These are phyloP conservation scores for Microtus montanus DNA, from an alignment of 2,113 vertebrate species.

Conservation along the genomic window DNA sequence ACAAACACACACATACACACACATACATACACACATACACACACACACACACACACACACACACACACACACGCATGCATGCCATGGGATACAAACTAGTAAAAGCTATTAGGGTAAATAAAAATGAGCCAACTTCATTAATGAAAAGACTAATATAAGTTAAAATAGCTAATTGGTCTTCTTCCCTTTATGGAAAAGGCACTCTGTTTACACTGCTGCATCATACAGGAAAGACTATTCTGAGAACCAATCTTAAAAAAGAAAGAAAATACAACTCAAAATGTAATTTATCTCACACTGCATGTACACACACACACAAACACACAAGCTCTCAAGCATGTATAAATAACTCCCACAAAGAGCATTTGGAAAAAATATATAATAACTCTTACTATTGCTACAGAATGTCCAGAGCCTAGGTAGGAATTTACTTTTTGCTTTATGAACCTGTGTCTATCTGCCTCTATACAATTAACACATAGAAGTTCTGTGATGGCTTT, in stretches of 20 bases:
- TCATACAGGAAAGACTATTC: not conserved
- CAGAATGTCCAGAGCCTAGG: not conserved
- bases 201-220: not conserved
- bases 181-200: not conserved
- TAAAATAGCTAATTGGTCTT: not conserved
- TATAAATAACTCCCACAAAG: not conserved
- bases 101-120: not conserved
- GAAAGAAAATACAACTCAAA: not conserved
- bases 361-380: constrained; percentile 39
- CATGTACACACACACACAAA: too few relatives aligned
- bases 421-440: not conserved
- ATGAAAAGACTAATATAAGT: constrained; percentile 1
- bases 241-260: not conserved
- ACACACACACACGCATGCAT: too few relatives aligned
- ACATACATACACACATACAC: too few relatives aligned
- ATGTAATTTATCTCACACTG: not conserved
- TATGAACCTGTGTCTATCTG: not conserved
- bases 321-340: not conserved
- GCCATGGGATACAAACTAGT: not conserved
- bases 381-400: not conserved
- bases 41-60: too few relatives aligned
- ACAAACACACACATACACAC: not conserved
- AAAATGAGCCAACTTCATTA: not conserved
- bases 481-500: not conserved
- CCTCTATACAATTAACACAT: not conserved